phyloP scores from a whole-genome alignment of 35 echinoderm and acorn worm species.

The Patiria miniata region DNA sequence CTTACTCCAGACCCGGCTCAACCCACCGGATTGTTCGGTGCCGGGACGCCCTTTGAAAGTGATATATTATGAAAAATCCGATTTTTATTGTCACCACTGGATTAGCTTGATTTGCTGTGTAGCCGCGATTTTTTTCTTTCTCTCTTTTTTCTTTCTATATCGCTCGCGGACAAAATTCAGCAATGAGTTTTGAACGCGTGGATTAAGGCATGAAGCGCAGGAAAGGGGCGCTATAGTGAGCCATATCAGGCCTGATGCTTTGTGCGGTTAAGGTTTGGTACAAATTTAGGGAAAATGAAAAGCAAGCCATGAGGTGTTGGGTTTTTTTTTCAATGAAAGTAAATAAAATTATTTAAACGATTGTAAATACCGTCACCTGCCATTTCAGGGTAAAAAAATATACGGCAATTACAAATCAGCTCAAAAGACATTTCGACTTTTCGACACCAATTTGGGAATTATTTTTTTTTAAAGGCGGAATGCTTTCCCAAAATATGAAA shows the following conservation, averaged over 20 bases:
- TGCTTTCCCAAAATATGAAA: no score
- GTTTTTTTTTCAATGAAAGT: no score
- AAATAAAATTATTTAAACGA: no score
- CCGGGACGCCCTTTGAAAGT: slow-evolving; percentile 28
- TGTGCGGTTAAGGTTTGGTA: background rate
- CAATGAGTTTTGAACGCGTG: slow-evolving; percentile 27
- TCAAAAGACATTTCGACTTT: no score
- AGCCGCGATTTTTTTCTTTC: background rate
- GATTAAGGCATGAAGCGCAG: slow-evolving; percentile 1
- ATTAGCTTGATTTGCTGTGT: slow-evolving; percentile 29
- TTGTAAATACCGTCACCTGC: no score
- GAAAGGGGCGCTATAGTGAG: no score
- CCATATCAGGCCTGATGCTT: slow-evolving; percentile 2
- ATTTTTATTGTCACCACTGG: slow-evolving; percentile 31
- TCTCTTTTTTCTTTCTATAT: background rate
- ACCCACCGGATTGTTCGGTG: slow-evolving; percentile 16
- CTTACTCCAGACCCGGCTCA: background rate
- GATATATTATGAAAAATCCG: slow-evolving; percentile 31
- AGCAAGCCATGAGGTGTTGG: no score
- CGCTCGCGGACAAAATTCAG: slow-evolving; percentile 9
- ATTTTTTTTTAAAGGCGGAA: no score
- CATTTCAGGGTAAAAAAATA: no score
- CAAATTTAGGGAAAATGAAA: background rate
- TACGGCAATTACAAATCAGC: no score
- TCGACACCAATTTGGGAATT: no score